A percentile compares a stretch with the other conserved stretches of the same genome.
Evolutionary conservation across 1,140 invertebrate genomes (phyloP).

Genomic region (Pygmarrhopalites habei): DNA sequence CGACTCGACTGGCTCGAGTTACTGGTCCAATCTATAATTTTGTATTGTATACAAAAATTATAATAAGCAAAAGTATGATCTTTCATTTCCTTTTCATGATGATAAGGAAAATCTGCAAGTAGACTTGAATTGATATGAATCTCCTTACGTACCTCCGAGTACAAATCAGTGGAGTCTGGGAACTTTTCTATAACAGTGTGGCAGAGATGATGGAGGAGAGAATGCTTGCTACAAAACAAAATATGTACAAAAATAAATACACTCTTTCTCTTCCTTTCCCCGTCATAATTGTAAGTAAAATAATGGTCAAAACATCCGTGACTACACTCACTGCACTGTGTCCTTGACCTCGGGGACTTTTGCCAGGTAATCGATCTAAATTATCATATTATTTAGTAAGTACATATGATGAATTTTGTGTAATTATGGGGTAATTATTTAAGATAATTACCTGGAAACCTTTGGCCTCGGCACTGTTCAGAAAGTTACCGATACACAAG

Average conservation of each 20-base stretch:
- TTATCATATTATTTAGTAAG: too few relatives aligned
- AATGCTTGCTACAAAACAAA: too few relatives aligned
- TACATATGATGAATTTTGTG: too few relatives aligned
- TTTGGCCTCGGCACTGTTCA: conserved; percentile 90
- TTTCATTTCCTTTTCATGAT: conserved; percentile 4
- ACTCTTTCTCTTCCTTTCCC: too few relatives aligned
- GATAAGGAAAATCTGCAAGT: background rate
- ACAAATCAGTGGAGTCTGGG: conserved; percentile 88
- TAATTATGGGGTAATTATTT: too few relatives aligned
- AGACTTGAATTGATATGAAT: too few relatives aligned
- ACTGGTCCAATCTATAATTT: conserved; percentile 40
- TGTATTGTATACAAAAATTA: too few relatives aligned
- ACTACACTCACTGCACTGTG: too few relatives aligned
- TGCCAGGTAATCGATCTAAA: conserved; percentile 88
- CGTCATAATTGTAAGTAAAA: too few relatives aligned
- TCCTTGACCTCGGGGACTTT: conserved; percentile 99
- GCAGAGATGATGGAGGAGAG: conserved; percentile 92
- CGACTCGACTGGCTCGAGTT: conserved; percentile 82
- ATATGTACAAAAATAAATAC: too few relatives aligned
- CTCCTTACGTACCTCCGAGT: conserved; percentile 79
- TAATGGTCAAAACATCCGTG: too few relatives aligned
- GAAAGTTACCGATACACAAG: conserved; percentile 90
- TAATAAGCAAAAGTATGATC: background rate
- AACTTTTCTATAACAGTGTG: conserved; percentile 96
- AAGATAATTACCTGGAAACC: too few relatives aligned